Evolutionary conservation across 2,797 vertebrate genomes (phyloP).

Genomic region (Orestias chungarensis): DNA sequence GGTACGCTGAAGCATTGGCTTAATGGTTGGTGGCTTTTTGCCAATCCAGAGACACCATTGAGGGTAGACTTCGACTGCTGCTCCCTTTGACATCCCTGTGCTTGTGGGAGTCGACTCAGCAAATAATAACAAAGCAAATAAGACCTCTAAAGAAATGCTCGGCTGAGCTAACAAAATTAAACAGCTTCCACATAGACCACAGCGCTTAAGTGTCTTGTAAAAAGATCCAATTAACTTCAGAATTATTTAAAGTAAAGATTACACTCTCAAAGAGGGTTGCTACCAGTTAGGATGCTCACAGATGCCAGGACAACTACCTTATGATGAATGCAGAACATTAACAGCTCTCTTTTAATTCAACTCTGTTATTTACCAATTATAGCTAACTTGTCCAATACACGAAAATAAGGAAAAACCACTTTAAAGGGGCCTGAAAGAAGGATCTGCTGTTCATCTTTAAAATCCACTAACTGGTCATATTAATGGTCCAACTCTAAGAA

Average conservation of each 20-base stretch:
- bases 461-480: too few species aligned
- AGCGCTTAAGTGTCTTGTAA: neutral
- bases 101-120: slow-evolving; percentile 1
- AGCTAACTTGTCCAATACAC: neutral
- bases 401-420: neutral
- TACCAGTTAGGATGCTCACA: neutral
- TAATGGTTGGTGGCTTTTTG: slow-evolving; percentile 16
- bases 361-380: neutral
- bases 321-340: neutral
- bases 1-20: slow-evolving; percentile 33
- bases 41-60: slow-evolving; percentile 12
- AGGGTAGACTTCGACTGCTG: slow-evolving; percentile 6
- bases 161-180: slow-evolving; percentile 1
- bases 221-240: neutral
- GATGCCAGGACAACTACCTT: neutral
- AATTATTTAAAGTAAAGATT: neutral
- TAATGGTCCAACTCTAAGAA: too few species aligned
- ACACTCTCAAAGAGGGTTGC: neutral
- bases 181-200: neutral
- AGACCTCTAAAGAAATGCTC: neutral
- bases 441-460: neutral
- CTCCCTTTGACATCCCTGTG: neutral
- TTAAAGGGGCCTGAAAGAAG: neutral
- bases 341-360: neutral
- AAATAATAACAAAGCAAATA: slow-evolving; percentile 9